Percentiles rank a stretch among this genome's conserved stretches.
Evolutionary conservation across 2,888 invertebrate genomes (phyloP).

Genomic region (Falcaria lacertinaria): DNA sequence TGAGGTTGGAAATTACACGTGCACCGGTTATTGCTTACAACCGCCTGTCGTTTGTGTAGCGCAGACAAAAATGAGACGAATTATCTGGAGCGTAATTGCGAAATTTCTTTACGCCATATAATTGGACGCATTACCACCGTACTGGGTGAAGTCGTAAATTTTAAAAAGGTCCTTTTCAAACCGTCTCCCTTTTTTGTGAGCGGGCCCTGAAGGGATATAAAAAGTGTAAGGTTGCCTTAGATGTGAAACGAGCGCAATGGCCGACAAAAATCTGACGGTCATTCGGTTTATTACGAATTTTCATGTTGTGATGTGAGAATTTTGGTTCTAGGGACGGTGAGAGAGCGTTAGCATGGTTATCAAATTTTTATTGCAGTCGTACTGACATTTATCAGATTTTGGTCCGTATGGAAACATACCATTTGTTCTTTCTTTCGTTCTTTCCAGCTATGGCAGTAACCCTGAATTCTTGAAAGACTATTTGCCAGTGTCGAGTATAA

Average conservation of each 20-base stretch:
- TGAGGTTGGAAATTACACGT: constrained; percentile 51
- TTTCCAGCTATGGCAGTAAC: no score
- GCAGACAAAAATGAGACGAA: constrained; percentile 40
- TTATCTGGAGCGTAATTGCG: constrained; percentile 41
- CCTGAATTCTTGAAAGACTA: no score
- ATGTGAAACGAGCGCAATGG: neutral
- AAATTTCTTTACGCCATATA: constrained; percentile 52
- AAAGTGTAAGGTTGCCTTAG: constrained; percentile 31
- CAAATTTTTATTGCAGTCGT: neutral
- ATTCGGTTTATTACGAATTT: constrained; percentile 23
- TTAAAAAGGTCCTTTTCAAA: constrained; percentile 52
- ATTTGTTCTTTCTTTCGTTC: no score
- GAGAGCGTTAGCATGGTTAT: neutral
- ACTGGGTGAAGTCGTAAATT: constrained; percentile 51
- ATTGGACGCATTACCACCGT: constrained; percentile 44
- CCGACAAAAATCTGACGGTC: constrained; percentile 18
- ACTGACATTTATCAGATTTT: neutral
- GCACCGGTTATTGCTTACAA: constrained; percentile 32
- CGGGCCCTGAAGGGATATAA: constrained; percentile 36
- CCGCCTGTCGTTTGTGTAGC: constrained; percentile 32
- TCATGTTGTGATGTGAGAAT: constrained; percentile 1
- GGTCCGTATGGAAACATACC: no score
- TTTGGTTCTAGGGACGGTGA: neutral
- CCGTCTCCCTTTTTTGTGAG: constrained; percentile 46
- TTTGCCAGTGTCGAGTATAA: no score